Percentiles rank a stretch among this genome's conserved stretches.
phyloP scores from a whole-genome alignment of 2,113 vertebrate species.

The Apistogramma diplotaenia region DNA sequence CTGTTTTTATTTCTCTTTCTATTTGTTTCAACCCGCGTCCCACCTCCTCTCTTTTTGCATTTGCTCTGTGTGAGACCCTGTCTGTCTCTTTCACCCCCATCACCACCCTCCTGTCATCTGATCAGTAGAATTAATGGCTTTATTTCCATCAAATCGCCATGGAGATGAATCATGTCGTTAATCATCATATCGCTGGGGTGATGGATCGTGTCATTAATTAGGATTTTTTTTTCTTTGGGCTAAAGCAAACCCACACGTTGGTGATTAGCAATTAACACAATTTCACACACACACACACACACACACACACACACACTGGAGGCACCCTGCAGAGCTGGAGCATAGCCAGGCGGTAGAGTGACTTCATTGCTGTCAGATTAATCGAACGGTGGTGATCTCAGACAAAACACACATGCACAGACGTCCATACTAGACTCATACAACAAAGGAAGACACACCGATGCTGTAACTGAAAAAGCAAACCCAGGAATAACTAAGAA shows the following conservation, averaged over 20 bases:
- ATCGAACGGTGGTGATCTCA: constrained; percentile 51
- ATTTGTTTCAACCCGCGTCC: background rate
- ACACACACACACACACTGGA: constrained; percentile 14
- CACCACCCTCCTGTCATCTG: constrained; percentile 50
- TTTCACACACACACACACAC: constrained; percentile 12
- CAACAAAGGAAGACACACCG: background rate
- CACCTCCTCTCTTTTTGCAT: constrained; percentile 11
- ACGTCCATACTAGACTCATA: background rate
- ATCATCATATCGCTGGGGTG: constrained; percentile 69
- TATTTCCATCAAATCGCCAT: constrained; percentile 68
- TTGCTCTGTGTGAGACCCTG: constrained; percentile 14
- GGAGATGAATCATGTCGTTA: constrained; percentile 70
- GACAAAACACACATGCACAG: background rate
- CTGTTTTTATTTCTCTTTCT: background rate
- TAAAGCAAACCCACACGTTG: constrained; percentile 57
- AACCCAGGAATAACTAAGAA: background rate
- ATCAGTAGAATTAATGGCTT: constrained; percentile 70
- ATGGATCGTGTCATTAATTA: constrained; percentile 72
- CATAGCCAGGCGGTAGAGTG: constrained; percentile 46
- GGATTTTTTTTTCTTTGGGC: constrained; percentile 19
- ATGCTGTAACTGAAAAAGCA: background rate
- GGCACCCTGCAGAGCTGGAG: constrained; percentile 50
- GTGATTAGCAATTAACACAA: constrained; percentile 68
- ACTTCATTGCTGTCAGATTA: constrained; percentile 55
- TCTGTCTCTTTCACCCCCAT: constrained; percentile 40